Evolutionary conservation across 2,888 invertebrate species (phyloP).

Genomic region (Hanleya hanleyi): DNA sequence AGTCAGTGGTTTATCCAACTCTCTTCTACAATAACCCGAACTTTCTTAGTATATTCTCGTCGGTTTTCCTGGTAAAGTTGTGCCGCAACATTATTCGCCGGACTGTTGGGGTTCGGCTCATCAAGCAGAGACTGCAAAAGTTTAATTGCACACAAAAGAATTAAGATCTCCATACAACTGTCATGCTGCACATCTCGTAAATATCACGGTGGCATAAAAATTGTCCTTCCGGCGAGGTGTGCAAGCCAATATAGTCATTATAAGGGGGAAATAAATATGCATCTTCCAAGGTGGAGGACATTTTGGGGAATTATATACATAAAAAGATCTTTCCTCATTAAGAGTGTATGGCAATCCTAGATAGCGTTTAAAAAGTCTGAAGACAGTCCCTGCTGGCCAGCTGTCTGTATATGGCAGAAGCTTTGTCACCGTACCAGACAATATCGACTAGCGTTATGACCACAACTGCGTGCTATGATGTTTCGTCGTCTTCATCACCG

Average conservation of each 20-base stretch:
- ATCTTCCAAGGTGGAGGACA: too few species aligned
- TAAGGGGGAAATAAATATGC: too few species aligned
- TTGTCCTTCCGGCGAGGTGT: too few species aligned
- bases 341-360: too few species aligned
- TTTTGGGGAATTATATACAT: too few species aligned
- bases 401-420: too few species aligned
- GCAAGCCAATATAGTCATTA: too few species aligned
- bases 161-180: neutral
- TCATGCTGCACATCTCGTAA: too few species aligned
- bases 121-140: constrained; percentile 94
- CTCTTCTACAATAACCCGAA: constrained; percentile 99
- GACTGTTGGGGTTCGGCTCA: constrained; percentile 99
- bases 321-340: too few species aligned
- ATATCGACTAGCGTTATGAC: neutral
- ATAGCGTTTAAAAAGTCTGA: too few species aligned
- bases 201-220: too few species aligned
- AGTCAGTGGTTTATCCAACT: constrained; percentile 82
- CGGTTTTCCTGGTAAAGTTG: constrained; percentile 99
- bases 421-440: neutral
- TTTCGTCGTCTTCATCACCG: constrained; percentile 51
- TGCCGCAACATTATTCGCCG: constrained; percentile 99
- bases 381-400: too few species aligned
- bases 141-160: constrained; percentile 6
- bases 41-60: constrained; percentile 99
- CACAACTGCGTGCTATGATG: constrained; percentile 5